These are phyloP conservation scores for Quadriops clusia DNA, from an alignment of 2,888 invertebrate genomes.

Conservation along the genomic window DNA sequence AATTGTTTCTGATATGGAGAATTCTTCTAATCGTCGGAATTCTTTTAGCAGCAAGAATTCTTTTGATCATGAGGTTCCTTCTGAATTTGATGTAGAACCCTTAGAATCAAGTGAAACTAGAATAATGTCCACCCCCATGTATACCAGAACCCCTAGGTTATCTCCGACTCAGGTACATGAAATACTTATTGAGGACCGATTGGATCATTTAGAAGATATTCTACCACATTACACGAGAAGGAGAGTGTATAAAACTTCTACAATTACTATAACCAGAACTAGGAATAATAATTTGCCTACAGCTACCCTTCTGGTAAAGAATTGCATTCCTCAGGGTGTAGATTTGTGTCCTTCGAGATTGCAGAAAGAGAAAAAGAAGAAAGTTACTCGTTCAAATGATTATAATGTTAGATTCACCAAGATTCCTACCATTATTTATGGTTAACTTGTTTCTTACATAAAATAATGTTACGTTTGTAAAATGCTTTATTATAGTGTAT, in stretches of 20 bases:
- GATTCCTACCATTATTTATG: no score
- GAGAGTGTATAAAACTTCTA: constrained; percentile 30
- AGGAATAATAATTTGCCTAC: constrained; percentile 25
- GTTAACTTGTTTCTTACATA: no score
- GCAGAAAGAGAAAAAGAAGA: constrained; percentile 22
- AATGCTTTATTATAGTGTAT: no score
- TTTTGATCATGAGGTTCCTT: no score
- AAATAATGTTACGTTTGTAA: no score
- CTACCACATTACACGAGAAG: constrained; percentile 32
- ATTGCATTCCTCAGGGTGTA: constrained; percentile 32
- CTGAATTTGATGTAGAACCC: no score
- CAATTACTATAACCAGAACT: constrained; percentile 33
- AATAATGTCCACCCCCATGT: constrained; percentile 12
- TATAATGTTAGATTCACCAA: no score
- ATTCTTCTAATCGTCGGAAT: no score
- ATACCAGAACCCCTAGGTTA: constrained; percentile 23
- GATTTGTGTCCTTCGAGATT: constrained; percentile 26
- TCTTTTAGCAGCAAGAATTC: no score
- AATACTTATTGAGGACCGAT: constrained; percentile 32
- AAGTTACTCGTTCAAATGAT: constrained; percentile 6
- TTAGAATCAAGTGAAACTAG: constrained; percentile 22
- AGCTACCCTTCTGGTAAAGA: constrained; percentile 32
- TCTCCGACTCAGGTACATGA: constrained; percentile 21
- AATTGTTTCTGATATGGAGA: no score
- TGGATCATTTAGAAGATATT: constrained; percentile 32